Percentiles rank a stretch among this genome's conserved stretches.
phyloP scores from a whole-genome alignment of 2,797 vertebrate species.

The Apodemus agrarius region DNA sequence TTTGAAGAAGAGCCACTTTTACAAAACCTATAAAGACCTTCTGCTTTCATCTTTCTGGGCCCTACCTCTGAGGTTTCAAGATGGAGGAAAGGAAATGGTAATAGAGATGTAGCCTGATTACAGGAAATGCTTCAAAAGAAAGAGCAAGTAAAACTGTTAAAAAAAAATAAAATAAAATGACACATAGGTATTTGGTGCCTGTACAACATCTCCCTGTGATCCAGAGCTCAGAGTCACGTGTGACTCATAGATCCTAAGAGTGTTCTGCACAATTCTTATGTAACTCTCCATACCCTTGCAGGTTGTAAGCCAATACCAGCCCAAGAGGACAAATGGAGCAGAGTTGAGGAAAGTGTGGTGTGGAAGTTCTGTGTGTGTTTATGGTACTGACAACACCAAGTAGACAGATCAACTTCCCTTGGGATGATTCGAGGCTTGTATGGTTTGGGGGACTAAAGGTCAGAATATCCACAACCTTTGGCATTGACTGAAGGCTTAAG shows the following conservation, averaged over 20 bases:
- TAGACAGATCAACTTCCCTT: neutral
- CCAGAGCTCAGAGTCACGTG: neutral
- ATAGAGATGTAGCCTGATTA: neutral
- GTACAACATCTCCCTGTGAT: neutral
- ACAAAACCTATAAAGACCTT: neutral
- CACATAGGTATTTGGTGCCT: neutral
- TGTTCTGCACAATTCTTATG: neutral
- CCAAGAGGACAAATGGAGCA: neutral
- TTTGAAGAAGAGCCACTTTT: neutral
- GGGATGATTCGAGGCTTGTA: neutral
- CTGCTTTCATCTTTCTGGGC: neutral
- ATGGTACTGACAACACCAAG: neutral
- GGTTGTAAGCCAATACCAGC: neutral
- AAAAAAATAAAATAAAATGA: neutral
- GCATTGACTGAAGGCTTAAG: neutral
- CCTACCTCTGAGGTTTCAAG: neutral
- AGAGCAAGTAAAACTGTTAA: neutral
- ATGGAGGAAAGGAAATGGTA: neutral
- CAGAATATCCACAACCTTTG: neutral
- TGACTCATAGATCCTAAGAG: neutral
- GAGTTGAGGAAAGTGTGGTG: neutral
- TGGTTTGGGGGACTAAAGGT: neutral
- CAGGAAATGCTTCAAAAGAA: neutral
- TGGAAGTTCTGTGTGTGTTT: neutral
- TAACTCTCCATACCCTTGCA: neutral